Percentiles rank a stretch among this genome's conserved stretches.
Evolutionary conservation across 2,113 vertebrate genomes (phyloP).

Genomic region (Aplodontia rufa): DNA sequence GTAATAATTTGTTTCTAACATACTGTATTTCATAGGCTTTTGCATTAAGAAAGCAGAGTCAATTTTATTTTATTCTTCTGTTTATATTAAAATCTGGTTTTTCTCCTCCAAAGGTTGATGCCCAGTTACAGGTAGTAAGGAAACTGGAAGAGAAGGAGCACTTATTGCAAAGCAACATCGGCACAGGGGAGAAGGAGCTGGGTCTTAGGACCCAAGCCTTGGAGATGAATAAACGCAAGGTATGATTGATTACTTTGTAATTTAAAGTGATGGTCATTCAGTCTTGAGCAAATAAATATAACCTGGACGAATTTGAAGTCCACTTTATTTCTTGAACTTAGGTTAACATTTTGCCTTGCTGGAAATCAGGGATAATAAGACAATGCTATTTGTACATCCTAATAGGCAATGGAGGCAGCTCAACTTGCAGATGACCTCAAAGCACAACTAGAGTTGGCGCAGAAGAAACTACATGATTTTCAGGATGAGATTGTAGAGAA

Average conservation of each 20-base stretch:
- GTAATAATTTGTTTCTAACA: slow-evolving; percentile 14
- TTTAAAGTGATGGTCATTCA: neutral
- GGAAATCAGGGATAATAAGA: neutral
- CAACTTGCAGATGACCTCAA: slow-evolving; percentile 94
- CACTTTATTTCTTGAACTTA: neutral
- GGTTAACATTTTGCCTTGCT: neutral
- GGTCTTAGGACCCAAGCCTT: slow-evolving; percentile 93
- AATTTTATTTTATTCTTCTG: neutral
- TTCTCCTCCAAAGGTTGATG: slow-evolving; percentile 90
- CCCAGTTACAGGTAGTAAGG: slow-evolving; percentile 95
- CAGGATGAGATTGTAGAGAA: slow-evolving; percentile 96
- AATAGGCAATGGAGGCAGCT: slow-evolving; percentile 93
- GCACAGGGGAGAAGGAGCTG: slow-evolving; percentile 95
- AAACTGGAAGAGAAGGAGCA: slow-evolving; percentile 98
- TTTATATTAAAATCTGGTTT: slow-evolving; percentile 20
- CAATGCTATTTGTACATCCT: neutral
- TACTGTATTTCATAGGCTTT: neutral
- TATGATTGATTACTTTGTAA: slow-evolving; percentile 53
- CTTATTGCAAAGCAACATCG: slow-evolving; percentile 96
- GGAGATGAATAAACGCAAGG: slow-evolving; percentile 99
- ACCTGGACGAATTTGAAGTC: neutral
- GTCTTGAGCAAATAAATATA: neutral
- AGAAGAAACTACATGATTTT: slow-evolving; percentile 93
- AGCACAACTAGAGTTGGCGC: slow-evolving; percentile 91
- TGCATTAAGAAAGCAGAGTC: neutral